These are phyloP conservation scores for Semnornis frantzii DNA, from an alignment of 2,113 vertebrate species.

Conservation along the genomic window DNA sequence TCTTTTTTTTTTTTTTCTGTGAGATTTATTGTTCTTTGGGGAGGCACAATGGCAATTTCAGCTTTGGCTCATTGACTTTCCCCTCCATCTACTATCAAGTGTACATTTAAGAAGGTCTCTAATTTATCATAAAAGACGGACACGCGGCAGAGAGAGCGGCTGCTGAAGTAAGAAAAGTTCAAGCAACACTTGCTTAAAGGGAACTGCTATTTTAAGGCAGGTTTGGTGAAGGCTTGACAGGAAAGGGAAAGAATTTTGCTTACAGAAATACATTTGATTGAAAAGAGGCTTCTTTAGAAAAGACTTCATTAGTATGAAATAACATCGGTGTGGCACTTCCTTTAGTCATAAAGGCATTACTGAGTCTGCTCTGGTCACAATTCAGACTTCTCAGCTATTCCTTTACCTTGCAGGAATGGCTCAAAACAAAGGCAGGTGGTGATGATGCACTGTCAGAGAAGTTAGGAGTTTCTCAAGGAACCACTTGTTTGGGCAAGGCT, in stretches of 20 bases:
- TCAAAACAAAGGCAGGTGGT: not conserved
- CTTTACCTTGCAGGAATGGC: constrained; percentile 6
- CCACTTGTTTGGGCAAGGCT: not conserved
- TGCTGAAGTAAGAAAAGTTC: not conserved
- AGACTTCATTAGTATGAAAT: not conserved
- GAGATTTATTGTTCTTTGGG: constrained; percentile 42
- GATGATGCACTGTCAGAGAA: not conserved
- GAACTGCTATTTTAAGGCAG: constrained; percentile 61
- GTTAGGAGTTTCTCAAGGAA: not conserved
- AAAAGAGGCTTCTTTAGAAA: not conserved
- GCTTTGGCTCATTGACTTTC: not conserved
- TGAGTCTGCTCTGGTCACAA: not conserved
- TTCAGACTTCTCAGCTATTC: not conserved
- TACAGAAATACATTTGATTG: constrained; percentile 7
- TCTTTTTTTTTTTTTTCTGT: not conserved
- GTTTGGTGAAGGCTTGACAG: constrained; percentile 6
- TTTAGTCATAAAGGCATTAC: not conserved
- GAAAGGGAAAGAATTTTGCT: constrained; percentile 5
- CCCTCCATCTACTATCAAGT: not conserved
- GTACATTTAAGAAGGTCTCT: not conserved
- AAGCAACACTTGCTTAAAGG: not conserved
- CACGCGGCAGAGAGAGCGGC: not conserved
- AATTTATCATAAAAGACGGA: not conserved
- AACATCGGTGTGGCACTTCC: not conserved
- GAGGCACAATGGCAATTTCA: constrained; percentile 16